Percentiles rank a stretch among this genome's conserved stretches.
phyloP scores from a whole-genome alignment of 1,140 invertebrate species.

The Neodiprion fabricii region DNA sequence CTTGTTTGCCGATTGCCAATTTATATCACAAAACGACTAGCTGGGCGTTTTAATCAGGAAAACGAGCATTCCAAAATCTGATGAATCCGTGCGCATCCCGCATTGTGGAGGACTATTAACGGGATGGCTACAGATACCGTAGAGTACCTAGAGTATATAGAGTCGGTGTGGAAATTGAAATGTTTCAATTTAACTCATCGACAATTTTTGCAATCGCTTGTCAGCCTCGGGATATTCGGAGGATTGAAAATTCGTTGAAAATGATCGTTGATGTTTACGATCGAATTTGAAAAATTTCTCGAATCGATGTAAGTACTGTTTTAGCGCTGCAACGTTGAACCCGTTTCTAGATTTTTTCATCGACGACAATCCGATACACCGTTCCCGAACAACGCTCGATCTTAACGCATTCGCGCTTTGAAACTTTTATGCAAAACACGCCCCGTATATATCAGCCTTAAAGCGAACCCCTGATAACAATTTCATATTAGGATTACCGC shows the following conservation, averaged over 20 bases:
- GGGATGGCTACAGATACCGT: not conserved
- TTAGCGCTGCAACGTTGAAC: too few species aligned
- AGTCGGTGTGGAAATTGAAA: too few species aligned
- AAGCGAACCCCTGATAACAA: slow-evolving; percentile 43
- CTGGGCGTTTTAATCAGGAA: slow-evolving; percentile 1
- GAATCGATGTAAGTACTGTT: too few species aligned
- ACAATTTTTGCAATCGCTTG: too few species aligned
- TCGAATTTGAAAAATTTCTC: too few species aligned
- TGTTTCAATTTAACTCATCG: too few species aligned
- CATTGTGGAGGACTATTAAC: not conserved
- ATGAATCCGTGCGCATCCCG: not conserved
- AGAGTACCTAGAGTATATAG: too few species aligned
- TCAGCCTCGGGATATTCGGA: too few species aligned
- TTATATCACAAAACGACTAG: not conserved
- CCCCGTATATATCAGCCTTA: slow-evolving; percentile 47
- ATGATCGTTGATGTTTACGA: too few species aligned
- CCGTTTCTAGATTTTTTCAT: too few species aligned
- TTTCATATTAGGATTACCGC: slow-evolving; percentile 48
- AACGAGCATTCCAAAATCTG: not conserved
- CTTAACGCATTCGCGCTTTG: not conserved
- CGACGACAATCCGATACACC: too few species aligned
- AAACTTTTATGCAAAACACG: slow-evolving; percentile 34
- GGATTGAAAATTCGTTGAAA: too few species aligned
- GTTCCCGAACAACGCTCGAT: not conserved
- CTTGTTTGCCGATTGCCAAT: not conserved